phyloP scores from a whole-genome alignment of 2,888 invertebrate species.

The Eristalis pertinax region DNA sequence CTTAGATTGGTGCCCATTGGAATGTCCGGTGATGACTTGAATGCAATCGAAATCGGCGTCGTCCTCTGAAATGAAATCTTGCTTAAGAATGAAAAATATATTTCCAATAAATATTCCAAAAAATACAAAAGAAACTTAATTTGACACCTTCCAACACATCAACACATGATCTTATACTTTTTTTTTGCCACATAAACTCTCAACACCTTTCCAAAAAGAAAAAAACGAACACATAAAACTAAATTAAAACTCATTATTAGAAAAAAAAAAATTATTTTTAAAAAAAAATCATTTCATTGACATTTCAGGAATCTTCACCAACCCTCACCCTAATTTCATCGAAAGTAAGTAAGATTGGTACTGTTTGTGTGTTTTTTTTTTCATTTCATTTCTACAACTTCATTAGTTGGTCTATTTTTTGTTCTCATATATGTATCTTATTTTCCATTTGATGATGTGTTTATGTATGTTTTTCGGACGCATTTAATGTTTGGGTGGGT shows the following conservation, averaged over 20 bases:
- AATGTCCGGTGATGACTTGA: too few species aligned
- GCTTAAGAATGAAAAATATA: too few species aligned
- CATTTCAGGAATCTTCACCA: conserved; percentile 88
- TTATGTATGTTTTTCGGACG: conserved; percentile 42
- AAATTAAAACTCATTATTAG: not conserved
- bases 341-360: conserved; percentile 85
- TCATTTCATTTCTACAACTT: conserved; percentile 9
- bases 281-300: conserved; percentile 68
- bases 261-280: conserved; percentile 27
- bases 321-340: conserved; percentile 90
- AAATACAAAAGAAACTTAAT: too few species aligned
- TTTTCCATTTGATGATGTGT: conserved; percentile 39
- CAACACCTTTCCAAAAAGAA: not conserved
- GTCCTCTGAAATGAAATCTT: too few species aligned
- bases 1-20: too few species aligned
- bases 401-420: conserved; percentile 2
- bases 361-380: too few species aligned
- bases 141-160: too few species aligned
- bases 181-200: not conserved
- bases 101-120: too few species aligned
- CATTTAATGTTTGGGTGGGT: not conserved
- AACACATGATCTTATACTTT: too few species aligned
- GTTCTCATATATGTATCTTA: conserved; percentile 7
- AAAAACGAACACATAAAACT: not conserved
- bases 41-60: too few species aligned